phyloP scores from a whole-genome alignment of 2,113 vertebrate species.

The Ancistrus triradiatus region DNA sequence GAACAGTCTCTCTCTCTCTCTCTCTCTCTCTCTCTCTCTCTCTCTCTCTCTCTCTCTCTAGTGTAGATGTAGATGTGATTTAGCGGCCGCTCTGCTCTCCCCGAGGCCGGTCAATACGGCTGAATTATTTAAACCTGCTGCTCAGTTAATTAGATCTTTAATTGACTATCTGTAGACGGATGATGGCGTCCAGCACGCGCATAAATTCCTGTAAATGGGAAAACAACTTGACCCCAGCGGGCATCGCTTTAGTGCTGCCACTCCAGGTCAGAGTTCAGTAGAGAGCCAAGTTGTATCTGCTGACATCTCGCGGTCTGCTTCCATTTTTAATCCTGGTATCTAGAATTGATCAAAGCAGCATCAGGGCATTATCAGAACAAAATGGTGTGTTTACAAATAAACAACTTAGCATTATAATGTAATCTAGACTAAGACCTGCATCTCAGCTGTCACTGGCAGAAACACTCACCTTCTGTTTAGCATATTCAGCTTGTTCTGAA shows the following conservation, averaged over 20 bases:
- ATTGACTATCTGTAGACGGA: conserved; percentile 69
- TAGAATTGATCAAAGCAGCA: too few relatives aligned
- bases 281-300: too few relatives aligned
- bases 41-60: too few relatives aligned
- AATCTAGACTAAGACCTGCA: too few relatives aligned
- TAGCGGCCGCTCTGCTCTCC: conserved; percentile 34
- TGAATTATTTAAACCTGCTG: conserved; percentile 72
- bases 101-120: conserved; percentile 61
- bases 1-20: background rate
- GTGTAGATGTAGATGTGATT: conserved; percentile 30
- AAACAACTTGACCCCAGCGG: conserved; percentile 37
- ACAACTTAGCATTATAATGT: too few relatives aligned
- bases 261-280: conserved; percentile 34
- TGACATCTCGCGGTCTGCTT: too few relatives aligned
- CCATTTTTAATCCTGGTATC: too few relatives aligned
- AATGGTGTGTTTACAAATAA: too few relatives aligned
- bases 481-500: too few relatives aligned
- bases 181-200: conserved; percentile 54
- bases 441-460: too few relatives aligned
- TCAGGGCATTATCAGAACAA: too few relatives aligned
- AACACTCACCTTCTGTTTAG: too few relatives aligned
- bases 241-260: conserved; percentile 21
- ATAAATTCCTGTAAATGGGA: conserved; percentile 70
- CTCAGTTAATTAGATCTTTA: conserved; percentile 75
- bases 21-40: background rate